Percentiles rank a stretch among this genome's conserved stretches.
phyloP scores from a whole-genome alignment of 2,113 vertebrate genomes.

The Myocastor coypus region DNA sequence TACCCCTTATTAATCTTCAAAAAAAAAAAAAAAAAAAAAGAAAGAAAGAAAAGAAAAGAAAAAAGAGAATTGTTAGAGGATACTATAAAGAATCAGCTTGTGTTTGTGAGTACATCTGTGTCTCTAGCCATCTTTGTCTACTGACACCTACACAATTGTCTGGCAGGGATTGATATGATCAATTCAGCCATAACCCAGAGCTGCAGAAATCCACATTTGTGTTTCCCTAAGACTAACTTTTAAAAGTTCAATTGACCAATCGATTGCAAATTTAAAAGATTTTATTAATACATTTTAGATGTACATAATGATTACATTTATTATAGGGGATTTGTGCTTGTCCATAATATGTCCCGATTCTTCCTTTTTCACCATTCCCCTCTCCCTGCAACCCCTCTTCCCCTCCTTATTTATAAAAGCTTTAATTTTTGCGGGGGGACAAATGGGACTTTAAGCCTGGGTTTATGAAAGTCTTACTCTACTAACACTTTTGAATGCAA shows the following conservation, averaged over 20 bases:
- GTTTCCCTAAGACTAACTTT: not conserved
- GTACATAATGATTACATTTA: not conserved
- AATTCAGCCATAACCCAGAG: not conserved
- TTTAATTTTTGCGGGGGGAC: not conserved
- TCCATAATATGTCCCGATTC: not conserved
- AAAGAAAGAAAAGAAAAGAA: too few species aligned
- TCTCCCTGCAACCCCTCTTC: not conserved
- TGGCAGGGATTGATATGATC: not conserved
- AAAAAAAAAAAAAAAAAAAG: not conserved
- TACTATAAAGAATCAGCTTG: not conserved
- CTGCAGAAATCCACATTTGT: not conserved
- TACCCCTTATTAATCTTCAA: too few species aligned
- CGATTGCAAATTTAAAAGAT: not conserved
- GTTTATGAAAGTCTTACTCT: not conserved
- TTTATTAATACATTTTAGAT: not conserved
- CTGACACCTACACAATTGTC: not conserved
- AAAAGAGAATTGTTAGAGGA: not conserved
- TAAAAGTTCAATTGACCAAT: not conserved
- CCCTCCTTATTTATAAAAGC: not conserved
- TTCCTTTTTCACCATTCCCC: not conserved
- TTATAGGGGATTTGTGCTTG: not conserved
- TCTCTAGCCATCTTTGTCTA: not conserved
- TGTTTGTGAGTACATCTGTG: not conserved
- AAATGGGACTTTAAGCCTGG: not conserved
- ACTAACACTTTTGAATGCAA: not conserved